A percentile compares a stretch with the other conserved stretches of the same genome.
Evolutionary conservation across 2,797 vertebrate species (phyloP).

Genomic region (Spinibarbus caldwelli): DNA sequence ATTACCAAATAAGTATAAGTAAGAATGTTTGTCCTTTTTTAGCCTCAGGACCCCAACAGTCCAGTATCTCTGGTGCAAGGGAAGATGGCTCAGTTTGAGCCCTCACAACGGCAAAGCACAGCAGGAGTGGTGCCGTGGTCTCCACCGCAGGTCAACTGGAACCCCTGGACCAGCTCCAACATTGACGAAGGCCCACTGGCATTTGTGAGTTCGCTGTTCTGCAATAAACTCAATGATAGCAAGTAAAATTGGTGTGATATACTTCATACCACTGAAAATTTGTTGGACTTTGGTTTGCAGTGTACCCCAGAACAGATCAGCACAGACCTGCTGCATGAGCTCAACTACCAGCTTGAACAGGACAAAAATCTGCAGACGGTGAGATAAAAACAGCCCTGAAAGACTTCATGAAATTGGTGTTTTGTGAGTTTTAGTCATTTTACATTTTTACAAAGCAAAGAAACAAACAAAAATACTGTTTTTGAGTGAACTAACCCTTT

Average conservation of each 20-base stretch:
- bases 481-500: too few species aligned
- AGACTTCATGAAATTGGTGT: background rate
- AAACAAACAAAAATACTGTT: too few species aligned
- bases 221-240: rapidly evolving
- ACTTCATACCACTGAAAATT: background rate
- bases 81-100: conserved; percentile 92
- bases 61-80: conserved; percentile 84
- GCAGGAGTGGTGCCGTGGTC: conserved; percentile 95
- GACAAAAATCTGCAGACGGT: conserved; percentile 87
- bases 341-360: conserved; percentile 83
- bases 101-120: conserved; percentile 85
- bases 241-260: background rate
- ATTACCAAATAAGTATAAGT: background rate
- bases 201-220: conserved; percentile 74
- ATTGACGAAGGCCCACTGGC: conserved; percentile 95
- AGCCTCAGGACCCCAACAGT: conserved; percentile 80
- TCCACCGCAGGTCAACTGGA: conserved; percentile 97
- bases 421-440: background rate
- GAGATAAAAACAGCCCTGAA: conserved; percentile 9
- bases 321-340: conserved; percentile 82
- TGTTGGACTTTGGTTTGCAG: conserved; percentile 65
- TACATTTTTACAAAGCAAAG: too few species aligned
- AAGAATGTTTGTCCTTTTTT: background rate
- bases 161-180: conserved; percentile 98
- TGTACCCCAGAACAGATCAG: conserved; percentile 94